Evolutionary conservation across 2,797 vertebrate genomes (phyloP).

Genomic region (Crotalus adamanteus): DNA sequence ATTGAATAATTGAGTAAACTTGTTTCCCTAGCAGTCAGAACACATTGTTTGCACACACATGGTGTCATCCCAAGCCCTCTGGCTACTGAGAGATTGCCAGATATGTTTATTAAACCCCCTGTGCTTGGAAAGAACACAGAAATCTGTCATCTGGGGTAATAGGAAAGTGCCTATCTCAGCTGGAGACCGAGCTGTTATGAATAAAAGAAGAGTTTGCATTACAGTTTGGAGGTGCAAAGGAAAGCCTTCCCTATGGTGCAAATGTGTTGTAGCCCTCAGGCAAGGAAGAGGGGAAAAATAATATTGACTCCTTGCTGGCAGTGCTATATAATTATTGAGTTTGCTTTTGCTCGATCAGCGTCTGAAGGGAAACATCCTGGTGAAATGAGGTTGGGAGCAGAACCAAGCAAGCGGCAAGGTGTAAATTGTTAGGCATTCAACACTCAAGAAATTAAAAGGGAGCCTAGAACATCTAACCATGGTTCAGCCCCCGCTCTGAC

Average conservation of each 20-base stretch:
- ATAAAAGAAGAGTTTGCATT: conserved; percentile 84
- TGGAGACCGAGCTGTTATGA: conserved; percentile 83
- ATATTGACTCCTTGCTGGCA: conserved; percentile 79
- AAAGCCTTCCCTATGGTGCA: conserved; percentile 81
- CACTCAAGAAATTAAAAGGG: neutral
- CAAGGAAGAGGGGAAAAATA: conserved; percentile 59
- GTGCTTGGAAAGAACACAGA: conserved; percentile 86
- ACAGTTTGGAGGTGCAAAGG: conserved; percentile 79
- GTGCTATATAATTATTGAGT: conserved; percentile 79
- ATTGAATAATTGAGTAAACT: conserved; percentile 99
- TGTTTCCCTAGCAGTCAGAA: conserved; percentile 85
- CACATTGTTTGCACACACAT: conserved; percentile 90
- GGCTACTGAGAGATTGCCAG: conserved; percentile 89
- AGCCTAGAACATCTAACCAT: neutral
- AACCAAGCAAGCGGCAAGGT: neutral
- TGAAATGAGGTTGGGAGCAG: conserved; percentile 45
- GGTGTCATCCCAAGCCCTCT: conserved; percentile 85
- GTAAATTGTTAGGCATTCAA: conserved; percentile 1
- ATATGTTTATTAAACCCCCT: conserved; percentile 96
- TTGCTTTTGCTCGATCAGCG: conserved; percentile 67
- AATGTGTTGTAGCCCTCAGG: conserved; percentile 82
- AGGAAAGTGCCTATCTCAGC: conserved; percentile 85
- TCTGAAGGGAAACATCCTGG: conserved; percentile 62
- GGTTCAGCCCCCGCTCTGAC: neutral
- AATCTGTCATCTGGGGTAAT: conserved; percentile 83